Conservation (phyloP, 2,113 vertebrate species). For the Pundamilia nyererei region DNA sequence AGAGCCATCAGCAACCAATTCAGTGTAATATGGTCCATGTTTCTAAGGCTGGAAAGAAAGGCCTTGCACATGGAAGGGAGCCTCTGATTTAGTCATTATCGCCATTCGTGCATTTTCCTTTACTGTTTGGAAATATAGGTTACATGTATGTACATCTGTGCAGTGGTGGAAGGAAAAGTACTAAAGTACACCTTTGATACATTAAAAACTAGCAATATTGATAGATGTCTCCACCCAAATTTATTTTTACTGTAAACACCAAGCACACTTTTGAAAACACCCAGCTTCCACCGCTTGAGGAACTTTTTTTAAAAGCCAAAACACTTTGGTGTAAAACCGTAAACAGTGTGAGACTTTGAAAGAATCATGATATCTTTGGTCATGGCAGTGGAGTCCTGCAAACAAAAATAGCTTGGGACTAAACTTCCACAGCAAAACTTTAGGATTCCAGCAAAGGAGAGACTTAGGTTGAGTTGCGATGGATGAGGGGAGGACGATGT, state of each 20-base stretch:
- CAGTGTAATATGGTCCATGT: neutral
- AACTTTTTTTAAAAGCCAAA: neutral
- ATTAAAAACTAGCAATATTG: neutral
- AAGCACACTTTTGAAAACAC: neutral
- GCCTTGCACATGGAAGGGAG: slow-evolving; percentile 4
- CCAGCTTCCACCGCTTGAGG: neutral
- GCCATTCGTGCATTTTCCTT: slow-evolving; percentile 4
- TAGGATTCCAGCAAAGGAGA: neutral
- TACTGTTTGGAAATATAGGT: neutral
- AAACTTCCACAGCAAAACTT: neutral
- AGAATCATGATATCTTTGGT: neutral
- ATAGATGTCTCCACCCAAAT: neutral
- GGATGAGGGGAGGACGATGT: neutral
- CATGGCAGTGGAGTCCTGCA: neutral
- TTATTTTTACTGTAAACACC: neutral
- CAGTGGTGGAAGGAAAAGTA: neutral
- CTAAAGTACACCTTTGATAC: neutral
- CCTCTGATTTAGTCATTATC: slow-evolving; percentile 10
- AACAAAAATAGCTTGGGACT: fast-evolving
- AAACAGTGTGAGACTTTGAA: no score
- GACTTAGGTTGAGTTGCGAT: neutral
- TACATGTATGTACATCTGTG: neutral
- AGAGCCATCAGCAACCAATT: neutral
- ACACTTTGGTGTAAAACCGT: neutral
- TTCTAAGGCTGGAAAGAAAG: neutral